Evolutionary conservation across 2,113 vertebrate species (phyloP), one percentile per base, ranked within the genome.

Genomic region (Mesitornis unicolor): DNA sequence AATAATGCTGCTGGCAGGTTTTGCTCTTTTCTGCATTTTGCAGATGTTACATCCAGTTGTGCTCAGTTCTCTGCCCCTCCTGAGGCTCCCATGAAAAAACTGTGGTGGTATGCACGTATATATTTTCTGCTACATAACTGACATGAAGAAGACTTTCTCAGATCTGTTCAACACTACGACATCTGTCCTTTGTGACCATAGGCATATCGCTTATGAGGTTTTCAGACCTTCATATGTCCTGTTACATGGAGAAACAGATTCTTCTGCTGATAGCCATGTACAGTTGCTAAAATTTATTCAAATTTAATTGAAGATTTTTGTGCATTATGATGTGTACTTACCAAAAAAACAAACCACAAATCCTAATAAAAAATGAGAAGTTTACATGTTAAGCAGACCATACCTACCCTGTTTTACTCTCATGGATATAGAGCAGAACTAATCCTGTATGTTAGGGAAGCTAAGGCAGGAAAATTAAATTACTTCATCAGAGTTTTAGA

Each of bases 31-130:
- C 77, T 95, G 70, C 20, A 8, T 90, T 96, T 94, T 96, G 90
- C 93, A 94, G 89, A 93, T 96, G 89, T 97, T 96, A 20, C 9
- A 80, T 91, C 51, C 64, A 89, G 47, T 47, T 64, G 38, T 81
- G 71, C 0, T 35, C 47, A 35, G 54, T 93, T 93, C 94, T 85
- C 91, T 2, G 7, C 5, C 35, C 94, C 93, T 84, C 93, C 59
- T 42, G 93, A 91, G 94, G 54, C 15, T 74, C 24, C 89, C 33
- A 59, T 54, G 85, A 83, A 90, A 91, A 91, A 65, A 35, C 53
- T 85, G 33, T 77, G 28, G 22, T 79, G 54, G 24, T 94, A 33
- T 65, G 21, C 90, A 40, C 15, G 7, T 50, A 35, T 87, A 45
- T 71, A 81, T 84, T 95, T 85, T 50, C 54, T 94, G 68, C 53